Evolutionary conservation across 2,888 invertebrate genomes (phyloP).

Genomic region (Augiades crinisus): DNA sequence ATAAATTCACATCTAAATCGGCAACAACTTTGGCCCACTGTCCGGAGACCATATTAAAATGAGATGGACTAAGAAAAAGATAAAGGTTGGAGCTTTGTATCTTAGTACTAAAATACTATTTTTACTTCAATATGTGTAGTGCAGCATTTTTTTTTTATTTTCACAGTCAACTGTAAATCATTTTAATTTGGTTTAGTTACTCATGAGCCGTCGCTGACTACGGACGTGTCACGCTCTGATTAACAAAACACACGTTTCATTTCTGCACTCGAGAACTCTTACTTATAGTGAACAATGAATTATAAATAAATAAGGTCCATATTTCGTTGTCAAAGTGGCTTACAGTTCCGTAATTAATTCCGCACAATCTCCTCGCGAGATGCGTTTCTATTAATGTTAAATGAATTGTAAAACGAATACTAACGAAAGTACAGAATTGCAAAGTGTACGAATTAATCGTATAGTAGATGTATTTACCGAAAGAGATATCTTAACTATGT

Average conservation of each 20-base stretch:
- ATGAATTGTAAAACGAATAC: slow-evolving; percentile 58
- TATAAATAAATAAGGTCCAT: slow-evolving; percentile 49
- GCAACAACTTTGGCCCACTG: no score
- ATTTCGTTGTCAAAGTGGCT: slow-evolving; percentile 44
- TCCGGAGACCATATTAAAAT: no score
- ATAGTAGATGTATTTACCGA: slow-evolving; percentile 8
- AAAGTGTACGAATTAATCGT: slow-evolving; percentile 26
- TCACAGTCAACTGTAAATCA: slow-evolving; percentile 52
- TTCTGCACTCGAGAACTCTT: slow-evolving; percentile 53
- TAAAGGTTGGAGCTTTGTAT: not conserved
- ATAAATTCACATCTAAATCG: no score
- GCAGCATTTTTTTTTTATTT: slow-evolving; percentile 25
- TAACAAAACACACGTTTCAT: slow-evolving; percentile 66
- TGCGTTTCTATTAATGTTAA: slow-evolving; percentile 58
- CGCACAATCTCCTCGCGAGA: slow-evolving; percentile 53
- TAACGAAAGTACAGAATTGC: slow-evolving; percentile 71
- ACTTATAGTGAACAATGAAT: slow-evolving; percentile 55
- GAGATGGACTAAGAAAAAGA: no score
- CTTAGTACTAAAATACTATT: no score
- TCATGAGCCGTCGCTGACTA: slow-evolving; percentile 56
- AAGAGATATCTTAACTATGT: not conserved
- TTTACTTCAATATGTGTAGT: slow-evolving; percentile 8
- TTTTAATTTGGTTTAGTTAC: slow-evolving; percentile 71
- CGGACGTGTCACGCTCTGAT: slow-evolving; percentile 71
- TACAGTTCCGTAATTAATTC: slow-evolving; percentile 59